A percentile compares a stretch with the other conserved stretches of the same genome.
Evolutionary conservation across 2,797 vertebrate genomes (phyloP).

Genomic region (Cynopterus sphinx): DNA sequence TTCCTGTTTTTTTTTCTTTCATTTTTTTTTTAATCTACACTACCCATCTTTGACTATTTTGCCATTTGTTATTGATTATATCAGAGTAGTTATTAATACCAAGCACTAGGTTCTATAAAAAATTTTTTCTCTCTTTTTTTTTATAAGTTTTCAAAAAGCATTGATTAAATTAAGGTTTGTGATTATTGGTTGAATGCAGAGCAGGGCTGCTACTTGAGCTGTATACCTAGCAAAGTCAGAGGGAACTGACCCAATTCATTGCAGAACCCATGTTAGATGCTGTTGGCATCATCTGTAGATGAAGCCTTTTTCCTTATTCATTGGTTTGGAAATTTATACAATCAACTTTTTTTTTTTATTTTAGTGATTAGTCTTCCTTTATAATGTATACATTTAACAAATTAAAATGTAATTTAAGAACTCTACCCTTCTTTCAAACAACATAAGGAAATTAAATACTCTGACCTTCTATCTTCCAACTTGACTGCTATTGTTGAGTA

Average conservation of each 20-base stretch:
- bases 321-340: not conserved
- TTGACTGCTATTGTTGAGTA: not conserved
- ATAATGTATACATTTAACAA: not conserved
- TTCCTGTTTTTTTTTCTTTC: not conserved
- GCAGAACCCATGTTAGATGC: not conserved
- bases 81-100: not conserved
- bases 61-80: not conserved
- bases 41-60: not conserved
- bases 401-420: not conserved
- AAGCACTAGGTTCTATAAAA: not conserved
- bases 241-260: not conserved
- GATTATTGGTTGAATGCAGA: not conserved
- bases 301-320: not conserved
- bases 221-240: not conserved
- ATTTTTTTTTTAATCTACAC: not conserved
- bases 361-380: not conserved
- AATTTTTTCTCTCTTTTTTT: not conserved
- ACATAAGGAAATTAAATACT: not conserved
- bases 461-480: not conserved
- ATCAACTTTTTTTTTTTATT: not conserved
- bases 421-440: not conserved
- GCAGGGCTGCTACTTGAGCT: no score
- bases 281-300: not conserved
- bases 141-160: not conserved
- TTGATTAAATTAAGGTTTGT: not conserved